These are phyloP conservation scores for Cryptotis parvus DNA, from an alignment of 2,113 vertebrate species.

Conservation along the genomic window DNA sequence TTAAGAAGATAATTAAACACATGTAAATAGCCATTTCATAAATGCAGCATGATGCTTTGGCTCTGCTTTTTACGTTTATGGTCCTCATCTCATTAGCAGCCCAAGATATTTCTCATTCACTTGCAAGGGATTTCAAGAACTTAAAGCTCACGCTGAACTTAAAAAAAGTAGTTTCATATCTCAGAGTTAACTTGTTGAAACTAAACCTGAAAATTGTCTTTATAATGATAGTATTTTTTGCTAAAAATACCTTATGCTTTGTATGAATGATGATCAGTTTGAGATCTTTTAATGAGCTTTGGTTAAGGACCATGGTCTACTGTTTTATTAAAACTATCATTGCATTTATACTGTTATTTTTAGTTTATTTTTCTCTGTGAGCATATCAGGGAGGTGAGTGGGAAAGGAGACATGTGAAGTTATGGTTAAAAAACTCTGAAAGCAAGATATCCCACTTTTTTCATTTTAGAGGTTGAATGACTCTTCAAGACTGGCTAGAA, in stretches of 20 bases:
- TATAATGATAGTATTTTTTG: background rate
- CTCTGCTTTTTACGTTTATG: background rate
- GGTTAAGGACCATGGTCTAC: background rate
- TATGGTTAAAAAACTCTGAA: background rate
- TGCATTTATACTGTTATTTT: background rate
- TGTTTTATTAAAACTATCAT: background rate
- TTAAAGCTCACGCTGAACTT: background rate
- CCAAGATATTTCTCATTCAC: background rate
- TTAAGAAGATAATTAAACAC: slow-evolving; percentile 47
- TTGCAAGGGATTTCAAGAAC: background rate
- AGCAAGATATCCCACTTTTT: background rate
- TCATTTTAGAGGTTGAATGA: background rate
- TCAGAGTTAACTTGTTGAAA: background rate
- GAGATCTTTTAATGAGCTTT: background rate
- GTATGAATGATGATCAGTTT: background rate
- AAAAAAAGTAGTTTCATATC: background rate
- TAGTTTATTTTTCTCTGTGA: background rate
- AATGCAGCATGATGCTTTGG: accelerated
- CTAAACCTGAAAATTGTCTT: background rate
- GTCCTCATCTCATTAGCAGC: background rate
- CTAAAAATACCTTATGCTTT: background rate
- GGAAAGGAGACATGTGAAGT: background rate
- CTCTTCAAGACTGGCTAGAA: too few species aligned
- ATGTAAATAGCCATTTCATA: background rate
- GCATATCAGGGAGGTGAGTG: background rate